phyloP scores from a whole-genome alignment of 1,140 invertebrate species.

The Neodiprion fabricii region DNA sequence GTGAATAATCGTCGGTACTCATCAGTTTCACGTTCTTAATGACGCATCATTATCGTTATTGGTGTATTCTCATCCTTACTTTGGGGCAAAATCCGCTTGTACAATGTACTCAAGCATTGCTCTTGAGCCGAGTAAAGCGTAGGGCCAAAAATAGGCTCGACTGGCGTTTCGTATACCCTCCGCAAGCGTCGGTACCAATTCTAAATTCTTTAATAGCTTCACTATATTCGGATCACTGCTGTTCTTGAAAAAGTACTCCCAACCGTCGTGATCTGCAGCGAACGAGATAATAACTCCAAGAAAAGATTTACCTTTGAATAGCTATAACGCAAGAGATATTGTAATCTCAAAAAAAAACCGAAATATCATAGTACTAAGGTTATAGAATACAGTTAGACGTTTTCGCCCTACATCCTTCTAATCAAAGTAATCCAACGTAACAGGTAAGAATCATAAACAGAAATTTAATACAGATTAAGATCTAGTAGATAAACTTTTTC shows the following conservation, averaged over 20 bases:
- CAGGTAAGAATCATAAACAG: no score
- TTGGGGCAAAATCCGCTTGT: conserved; percentile 70
- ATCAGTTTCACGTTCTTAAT: conserved; percentile 3
- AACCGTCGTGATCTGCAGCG: conserved; percentile 70
- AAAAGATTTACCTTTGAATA: no score
- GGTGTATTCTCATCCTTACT: conserved; percentile 48
- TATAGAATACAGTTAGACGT: no score
- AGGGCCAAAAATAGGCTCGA: conserved; percentile 73
- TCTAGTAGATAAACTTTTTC: no score
- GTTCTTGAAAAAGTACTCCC: conserved; percentile 75
- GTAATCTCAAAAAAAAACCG: neutral
- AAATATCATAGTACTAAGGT: no score
- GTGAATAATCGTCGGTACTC: neutral
- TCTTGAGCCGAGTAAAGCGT: conserved; percentile 74
- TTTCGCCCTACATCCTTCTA: no score
- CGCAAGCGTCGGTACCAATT: conserved; percentile 68
- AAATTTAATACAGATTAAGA: no score
- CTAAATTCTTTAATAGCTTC: conserved; percentile 69
- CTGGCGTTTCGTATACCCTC: conserved; percentile 74
- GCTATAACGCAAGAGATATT: no score
- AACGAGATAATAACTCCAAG: no score
- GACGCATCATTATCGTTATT: neutral
- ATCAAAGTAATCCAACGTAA: no score
- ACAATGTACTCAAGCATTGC: conserved; percentile 73
- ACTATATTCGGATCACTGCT: conserved; percentile 56